Percentiles rank a stretch among this genome's conserved stretches.
Conservation (phyloP, 2,888 invertebrate genomes). For the Pterobdella sp. region DNA sequence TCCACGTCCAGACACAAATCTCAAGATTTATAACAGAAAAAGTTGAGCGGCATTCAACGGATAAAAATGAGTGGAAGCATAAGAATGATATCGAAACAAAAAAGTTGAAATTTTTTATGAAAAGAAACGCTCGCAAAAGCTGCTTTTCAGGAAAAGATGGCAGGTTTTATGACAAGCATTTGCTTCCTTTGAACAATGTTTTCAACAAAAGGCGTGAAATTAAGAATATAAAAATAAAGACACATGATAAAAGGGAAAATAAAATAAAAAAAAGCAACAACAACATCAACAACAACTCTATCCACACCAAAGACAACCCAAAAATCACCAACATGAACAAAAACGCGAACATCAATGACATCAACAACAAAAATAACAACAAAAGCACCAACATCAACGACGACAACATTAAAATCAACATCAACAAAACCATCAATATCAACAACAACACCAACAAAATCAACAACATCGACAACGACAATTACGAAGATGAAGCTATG, state of each 20-base stretch:
- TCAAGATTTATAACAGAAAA: no score
- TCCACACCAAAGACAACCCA: not conserved
- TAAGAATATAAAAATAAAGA: not conserved
- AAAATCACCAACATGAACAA: no score
- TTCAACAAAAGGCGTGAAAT: not conserved
- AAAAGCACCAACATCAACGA: not conserved
- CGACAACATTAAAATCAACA: not conserved
- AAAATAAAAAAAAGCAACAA: not conserved
- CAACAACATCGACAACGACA: not conserved
- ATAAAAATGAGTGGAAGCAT: no score
- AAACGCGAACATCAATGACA: not conserved
- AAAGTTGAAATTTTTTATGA: no score
- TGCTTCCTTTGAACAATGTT: no score
- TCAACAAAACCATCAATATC: not conserved
- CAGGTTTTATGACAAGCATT: no score
- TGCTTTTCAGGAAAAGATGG: no score
- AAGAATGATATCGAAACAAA: no score
- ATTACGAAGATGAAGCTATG: slow-evolving; percentile 10
- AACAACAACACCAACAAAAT: not conserved
- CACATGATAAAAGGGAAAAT: not conserved
- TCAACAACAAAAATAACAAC: not conserved
- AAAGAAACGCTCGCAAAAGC: no score
- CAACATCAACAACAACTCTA: not conserved
- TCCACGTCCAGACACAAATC: no score
- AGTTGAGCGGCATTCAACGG: no score